Evolutionary conservation across 2,888 invertebrate species (phyloP).

Genomic region (Diarsia brunnea): DNA sequence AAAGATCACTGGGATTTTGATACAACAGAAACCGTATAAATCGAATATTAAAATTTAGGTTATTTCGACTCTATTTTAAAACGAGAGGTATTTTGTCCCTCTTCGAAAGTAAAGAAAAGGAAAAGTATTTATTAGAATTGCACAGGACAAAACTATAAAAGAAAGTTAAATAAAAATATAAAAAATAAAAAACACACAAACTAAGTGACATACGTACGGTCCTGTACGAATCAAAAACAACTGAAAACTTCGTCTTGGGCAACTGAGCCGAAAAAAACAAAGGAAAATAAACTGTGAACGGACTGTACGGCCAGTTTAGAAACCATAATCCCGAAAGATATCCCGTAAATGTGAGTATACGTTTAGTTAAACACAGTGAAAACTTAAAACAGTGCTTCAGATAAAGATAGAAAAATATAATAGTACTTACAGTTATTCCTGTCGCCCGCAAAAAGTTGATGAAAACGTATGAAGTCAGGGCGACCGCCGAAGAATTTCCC

Average conservation of each 20-base stretch:
- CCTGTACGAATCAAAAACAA: background rate
- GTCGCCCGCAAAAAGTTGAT: conserved; percentile 95
- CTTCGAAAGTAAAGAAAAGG: background rate
- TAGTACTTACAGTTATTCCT: conserved; percentile 95
- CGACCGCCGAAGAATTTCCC: conserved; percentile 96
- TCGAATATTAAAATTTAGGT: background rate
- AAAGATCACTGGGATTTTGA: background rate
- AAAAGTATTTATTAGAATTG: too few species aligned
- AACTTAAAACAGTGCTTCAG: too few species aligned
- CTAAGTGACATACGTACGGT: too few species aligned
- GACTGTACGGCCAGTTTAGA: background rate
- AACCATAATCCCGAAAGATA: background rate
- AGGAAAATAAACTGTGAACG: background rate
- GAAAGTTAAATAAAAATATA: too few species aligned
- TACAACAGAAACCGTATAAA: background rate
- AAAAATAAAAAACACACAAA: too few species aligned
- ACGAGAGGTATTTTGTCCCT: background rate
- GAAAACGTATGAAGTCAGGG: conserved; percentile 95
- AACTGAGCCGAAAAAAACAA: background rate
- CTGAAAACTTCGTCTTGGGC: background rate
- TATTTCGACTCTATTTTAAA: background rate
- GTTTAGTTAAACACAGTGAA: too few species aligned
- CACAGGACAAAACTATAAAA: too few species aligned
- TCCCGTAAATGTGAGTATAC: too few species aligned
- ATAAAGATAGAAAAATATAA: background rate